Evolutionary conservation across 2,888 invertebrate genomes (phyloP), one percentile per base, ranked within the genome.

Genomic region (Dicyrtomina minuta): DNA sequence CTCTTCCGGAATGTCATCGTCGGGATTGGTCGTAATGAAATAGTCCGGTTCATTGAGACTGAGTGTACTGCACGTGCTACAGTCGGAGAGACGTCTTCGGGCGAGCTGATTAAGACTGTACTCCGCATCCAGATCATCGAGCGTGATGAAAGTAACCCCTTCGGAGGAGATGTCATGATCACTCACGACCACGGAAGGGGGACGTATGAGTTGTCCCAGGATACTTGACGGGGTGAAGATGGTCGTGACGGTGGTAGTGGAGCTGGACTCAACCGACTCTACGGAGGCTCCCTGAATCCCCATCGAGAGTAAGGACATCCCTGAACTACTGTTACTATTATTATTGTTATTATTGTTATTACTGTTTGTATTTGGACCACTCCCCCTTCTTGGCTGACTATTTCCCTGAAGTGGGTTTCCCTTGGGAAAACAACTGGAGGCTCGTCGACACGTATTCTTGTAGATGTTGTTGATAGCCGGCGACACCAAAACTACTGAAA

Each of bases 181-280:
- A 62, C 76, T 77, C 27, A 78, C 76, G 39, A 78, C 75, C 6
- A 78, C 78, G 5, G 78, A 78, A 10, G 78, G 78, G 43, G 76
- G 76, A 46, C 78, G 69, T 22, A 78, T 67, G 13, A 58, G 33
- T 33, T 8, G n/a, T 27, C 56, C 56, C 26, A 46, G 15, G 4
- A 56, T 17, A 56, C 27, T 53, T 49, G 49, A 27, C 51, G 24
- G 12, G 8, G 5, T 46, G n/a, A n/a, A n/a, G n/a, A n/a, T n/a
- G 10, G 33, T 39, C 65, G 49, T 15, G n/a, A 27, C 26, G 20
- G n/a, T 17, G 43, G 43, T 33, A 33, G n/a, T n/a, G n/a, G n/a
- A n/a, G n/a, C n/a, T n/a, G n/a, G n/a, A n/a, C n/a, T n/a, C n/a
- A n/a, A n/a, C n/a, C n/a, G n/a, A n/a, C n/a, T n/a, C n/a, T n/a